These are phyloP conservation scores for Lasioglossum pauxillum DNA, from an alignment of 2,888 invertebrate species.

Conservation along the genomic window DNA sequence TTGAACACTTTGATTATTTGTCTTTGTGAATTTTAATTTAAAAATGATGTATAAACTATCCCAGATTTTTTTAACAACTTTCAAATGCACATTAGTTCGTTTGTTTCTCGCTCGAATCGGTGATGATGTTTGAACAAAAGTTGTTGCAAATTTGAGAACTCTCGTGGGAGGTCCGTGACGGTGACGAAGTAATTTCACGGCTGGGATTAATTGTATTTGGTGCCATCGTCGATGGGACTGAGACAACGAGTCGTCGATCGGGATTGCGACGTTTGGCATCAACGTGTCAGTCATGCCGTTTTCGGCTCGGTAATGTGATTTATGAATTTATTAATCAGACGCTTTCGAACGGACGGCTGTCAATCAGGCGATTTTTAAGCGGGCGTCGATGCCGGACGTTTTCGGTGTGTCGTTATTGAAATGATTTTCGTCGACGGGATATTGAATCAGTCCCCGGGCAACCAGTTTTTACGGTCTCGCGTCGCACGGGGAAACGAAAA, in stretches of 20 bases:
- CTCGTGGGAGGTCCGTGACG: background rate
- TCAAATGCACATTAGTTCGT: background rate
- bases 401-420: constrained; percentile 30
- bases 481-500: constrained; percentile 2
- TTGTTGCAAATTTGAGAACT: background rate
- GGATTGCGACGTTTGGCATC: constrained; percentile 42
- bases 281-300: constrained; percentile 62
- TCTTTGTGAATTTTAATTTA: background rate
- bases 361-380: constrained; percentile 52
- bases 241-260: constrained; percentile 42
- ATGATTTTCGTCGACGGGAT: constrained; percentile 27
- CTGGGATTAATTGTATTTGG: constrained; percentile 51
- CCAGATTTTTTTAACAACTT: background rate
- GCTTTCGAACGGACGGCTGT: constrained; percentile 50
- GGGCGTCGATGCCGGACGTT: constrained; percentile 48
- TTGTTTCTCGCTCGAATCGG: background rate
- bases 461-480: constrained; percentile 9
- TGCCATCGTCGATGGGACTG: constrained; percentile 45
- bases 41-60: background rate
- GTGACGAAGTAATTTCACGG: constrained; percentile 36
- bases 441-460: constrained; percentile 12
- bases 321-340: constrained; percentile 71
- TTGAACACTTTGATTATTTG: background rate
- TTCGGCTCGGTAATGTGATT: constrained; percentile 62
- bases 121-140: background rate